phyloP scores from a whole-genome alignment of 1,140 invertebrate species.

The Halesus radiatus region DNA sequence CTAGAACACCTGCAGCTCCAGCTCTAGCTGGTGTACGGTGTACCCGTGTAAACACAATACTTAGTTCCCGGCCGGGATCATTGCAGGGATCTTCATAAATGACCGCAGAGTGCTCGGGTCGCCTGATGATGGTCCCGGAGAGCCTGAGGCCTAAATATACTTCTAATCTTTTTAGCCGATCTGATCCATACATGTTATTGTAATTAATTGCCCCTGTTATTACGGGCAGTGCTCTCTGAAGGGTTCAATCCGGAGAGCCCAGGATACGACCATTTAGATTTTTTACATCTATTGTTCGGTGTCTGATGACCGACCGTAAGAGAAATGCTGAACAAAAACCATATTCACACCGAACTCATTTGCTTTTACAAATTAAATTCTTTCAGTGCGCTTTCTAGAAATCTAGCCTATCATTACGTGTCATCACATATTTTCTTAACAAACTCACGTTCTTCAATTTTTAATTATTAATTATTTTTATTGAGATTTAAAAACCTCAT shows the following conservation, averaged over 20 bases:
- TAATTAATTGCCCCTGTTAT: constrained; percentile 24
- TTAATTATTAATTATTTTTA: no score
- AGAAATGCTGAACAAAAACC: no score
- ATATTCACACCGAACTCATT: no score
- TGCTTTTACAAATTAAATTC: no score
- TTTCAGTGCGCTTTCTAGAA: no score
- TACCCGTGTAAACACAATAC: constrained; percentile 20
- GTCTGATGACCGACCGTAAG: no score
- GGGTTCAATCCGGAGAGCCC: neutral
- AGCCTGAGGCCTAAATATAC: neutral
- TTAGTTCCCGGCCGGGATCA: neutral
- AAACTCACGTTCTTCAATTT: no score
- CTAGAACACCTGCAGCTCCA: neutral
- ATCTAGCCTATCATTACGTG: no score
- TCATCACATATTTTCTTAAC: no score
- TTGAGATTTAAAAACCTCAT: no score
- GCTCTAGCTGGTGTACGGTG: neutral
- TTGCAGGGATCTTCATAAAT: constrained; percentile 14
- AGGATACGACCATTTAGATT: neutral
- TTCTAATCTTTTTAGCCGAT: constrained; percentile 10
- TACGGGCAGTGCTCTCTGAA: constrained; percentile 1
- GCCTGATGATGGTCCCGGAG: neutral
- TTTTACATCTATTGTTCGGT: no score
- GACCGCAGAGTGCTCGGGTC: constrained; percentile 5
- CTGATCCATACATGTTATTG: constrained; percentile 21